Base-by-base conservation (phyloP, 2,797 vertebrate species). In the Martes flavigula region DNA sequence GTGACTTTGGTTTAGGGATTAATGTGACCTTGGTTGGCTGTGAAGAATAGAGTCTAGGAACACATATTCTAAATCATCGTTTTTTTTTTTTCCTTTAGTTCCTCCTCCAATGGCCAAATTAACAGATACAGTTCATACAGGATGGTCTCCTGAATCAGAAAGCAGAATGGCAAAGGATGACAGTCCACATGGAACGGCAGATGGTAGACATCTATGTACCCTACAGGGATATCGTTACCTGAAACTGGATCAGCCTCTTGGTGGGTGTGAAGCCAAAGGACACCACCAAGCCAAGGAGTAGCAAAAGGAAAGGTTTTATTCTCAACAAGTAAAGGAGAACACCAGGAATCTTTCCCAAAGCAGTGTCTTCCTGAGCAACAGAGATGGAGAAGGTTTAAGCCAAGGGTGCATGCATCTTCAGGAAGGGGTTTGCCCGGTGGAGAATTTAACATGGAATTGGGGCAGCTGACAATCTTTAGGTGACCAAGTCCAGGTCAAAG, bases 11-110 rank as follows among this genome's bases (percentile, higher is more conserved):
- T 32, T 3, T 23, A 11, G 23, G 15, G 10, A 8, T 30, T 14
- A 56, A 56, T 66, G 56, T 40, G 30, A 17, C 0, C 43, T 32
- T 48, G 7, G 1, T 1, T 15, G 7, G 18, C 12, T 6, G 0
- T 18, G 3, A 7, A 46, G 21, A 17, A 35, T 40, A 10, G 15
- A 10, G 15, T 18, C 40, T 72, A 15, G 43, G 9, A 9, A 40
- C 40, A 48, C 17, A 7, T n/a, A 17, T n/a, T 83, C 5, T 73
- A 11, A n/a, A 5, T 3, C 7, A 25, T 0, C 6, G 4, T 21
- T 30, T 58, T 73, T 12, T 56, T n/a, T n/a, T n/a, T 7, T 75
- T 5, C 14, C 75, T 58, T 75, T 7, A 32, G 3, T 62, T 46
- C 18, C 30, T 56, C 4, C 1, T 8, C 23, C 30, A 5, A 43